These are phyloP conservation scores for Epinephelus awoara DNA, from an alignment of 2,797 vertebrate species.

Conservation along the genomic window DNA sequence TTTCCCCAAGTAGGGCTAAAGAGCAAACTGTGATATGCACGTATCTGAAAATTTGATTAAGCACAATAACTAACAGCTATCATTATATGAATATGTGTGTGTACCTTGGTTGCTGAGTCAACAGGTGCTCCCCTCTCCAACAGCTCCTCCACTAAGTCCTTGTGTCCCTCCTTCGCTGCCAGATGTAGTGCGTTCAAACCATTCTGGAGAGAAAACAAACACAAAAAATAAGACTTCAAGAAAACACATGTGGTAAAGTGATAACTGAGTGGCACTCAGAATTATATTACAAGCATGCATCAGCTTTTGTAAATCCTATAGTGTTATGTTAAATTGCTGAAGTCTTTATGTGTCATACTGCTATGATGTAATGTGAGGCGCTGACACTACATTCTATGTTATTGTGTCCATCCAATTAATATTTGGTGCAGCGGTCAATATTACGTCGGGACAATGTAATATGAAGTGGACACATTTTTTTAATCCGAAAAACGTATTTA, in stretches of 20 bases:
- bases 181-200: conserved; percentile 97
- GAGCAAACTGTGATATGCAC: neutral
- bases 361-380: neutral
- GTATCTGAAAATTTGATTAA: neutral
- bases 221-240: neutral
- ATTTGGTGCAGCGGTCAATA: neutral
- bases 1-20: neutral
- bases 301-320: neutral
- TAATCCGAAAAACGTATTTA: no score
- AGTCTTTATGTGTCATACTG: neutral
- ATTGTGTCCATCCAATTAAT: no score
- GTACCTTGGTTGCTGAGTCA: conserved; percentile 96
- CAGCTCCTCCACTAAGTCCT: conserved; percentile 94
- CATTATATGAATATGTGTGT: neutral
- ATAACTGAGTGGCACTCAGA: neutral
- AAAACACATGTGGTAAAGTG: neutral
- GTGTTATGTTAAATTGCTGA: neutral
- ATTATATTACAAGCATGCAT: conserved; percentile 4
- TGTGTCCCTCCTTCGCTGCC: conserved; percentile 97
- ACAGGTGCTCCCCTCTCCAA: conserved; percentile 94
- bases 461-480: no score
- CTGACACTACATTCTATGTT: neutral
- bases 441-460: neutral
- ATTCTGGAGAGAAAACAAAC: conserved; percentile 86
- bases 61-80: neutral